Percentiles rank a stretch among this genome's conserved stretches.
phyloP scores from a whole-genome alignment of 1,140 invertebrate genomes.

The Zaprionus camerounensis region DNA sequence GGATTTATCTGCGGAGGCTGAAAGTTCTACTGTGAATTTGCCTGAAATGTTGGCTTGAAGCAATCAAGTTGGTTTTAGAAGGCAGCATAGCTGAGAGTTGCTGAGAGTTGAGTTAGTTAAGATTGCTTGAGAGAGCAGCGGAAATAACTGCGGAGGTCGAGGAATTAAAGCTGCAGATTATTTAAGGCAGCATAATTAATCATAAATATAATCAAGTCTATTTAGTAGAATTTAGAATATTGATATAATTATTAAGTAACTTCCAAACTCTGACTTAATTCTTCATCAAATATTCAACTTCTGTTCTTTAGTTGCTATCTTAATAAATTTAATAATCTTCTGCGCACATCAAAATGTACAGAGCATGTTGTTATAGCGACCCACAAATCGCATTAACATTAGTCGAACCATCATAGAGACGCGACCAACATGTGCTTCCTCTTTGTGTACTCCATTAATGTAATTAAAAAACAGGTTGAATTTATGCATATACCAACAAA shows the following conservation, averaged over 20 bases:
- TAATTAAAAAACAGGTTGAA: not conserved
- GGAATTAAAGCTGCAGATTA: not conserved
- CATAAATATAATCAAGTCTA: not conserved
- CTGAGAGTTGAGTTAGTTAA: not conserved
- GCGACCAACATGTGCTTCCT: not conserved
- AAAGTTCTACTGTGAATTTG: constrained; percentile 9
- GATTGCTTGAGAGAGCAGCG: not conserved
- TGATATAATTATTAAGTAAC: not conserved
- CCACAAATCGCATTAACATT: constrained; percentile 11
- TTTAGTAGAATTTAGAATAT: not conserved
- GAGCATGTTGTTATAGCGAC: not conserved
- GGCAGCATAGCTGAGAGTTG: not conserved
- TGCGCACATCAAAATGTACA: not conserved
- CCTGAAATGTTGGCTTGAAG: constrained; percentile 13
- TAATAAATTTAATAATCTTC: not conserved
- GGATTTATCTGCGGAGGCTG: constrained; percentile 36
- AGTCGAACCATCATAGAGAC: not conserved
- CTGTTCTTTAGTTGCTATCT: not conserved
- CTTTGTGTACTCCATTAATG: not conserved
- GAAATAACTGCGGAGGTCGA: not conserved
- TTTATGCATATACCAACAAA: not conserved
- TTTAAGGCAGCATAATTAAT: not conserved
- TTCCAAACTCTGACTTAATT: not conserved
- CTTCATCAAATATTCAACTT: not conserved
- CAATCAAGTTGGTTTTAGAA: constrained; percentile 1